Evolutionary conservation across 2,888 invertebrate genomes (phyloP).

Genomic region (Tenthredo livida): DNA sequence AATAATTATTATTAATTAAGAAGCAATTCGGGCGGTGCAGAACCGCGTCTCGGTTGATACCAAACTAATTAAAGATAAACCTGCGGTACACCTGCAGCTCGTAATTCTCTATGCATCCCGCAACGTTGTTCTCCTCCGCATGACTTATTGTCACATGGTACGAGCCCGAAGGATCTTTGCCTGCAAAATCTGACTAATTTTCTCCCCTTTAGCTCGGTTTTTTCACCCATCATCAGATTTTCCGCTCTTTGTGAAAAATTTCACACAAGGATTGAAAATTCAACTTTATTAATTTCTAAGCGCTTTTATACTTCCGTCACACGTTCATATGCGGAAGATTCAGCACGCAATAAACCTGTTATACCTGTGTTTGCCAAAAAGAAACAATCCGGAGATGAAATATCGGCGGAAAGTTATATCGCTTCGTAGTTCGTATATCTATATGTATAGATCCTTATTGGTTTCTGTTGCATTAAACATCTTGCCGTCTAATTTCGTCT

Average conservation of each 20-base stretch:
- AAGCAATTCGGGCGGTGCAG: background rate
- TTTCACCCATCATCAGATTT: background rate
- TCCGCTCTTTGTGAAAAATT: background rate
- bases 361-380: background rate
- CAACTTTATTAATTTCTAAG: background rate
- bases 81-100: conserved; percentile 12
- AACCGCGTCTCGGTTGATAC: background rate
- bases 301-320: background rate
- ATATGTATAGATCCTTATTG: conserved; percentile 31
- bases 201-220: background rate
- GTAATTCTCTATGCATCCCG: conserved; percentile 28
- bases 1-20: background rate
- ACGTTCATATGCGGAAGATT: background rate
- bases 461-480: conserved; percentile 63
- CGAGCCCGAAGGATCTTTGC: background rate
- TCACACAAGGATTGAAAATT: background rate
- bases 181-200: background rate
- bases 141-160: conserved; percentile 1
- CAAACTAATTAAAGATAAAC: conserved; percentile 38
- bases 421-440: background rate
- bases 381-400: background rate
- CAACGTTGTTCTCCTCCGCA: conserved; percentile 11
- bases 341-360: background rate
- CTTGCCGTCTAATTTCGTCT: conserved; percentile 66
- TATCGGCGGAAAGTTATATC: background rate